These are phyloP conservation scores for Drosophila bocqueti DNA, from an alignment of 1,140 invertebrate genomes.

Conservation along the genomic window DNA sequence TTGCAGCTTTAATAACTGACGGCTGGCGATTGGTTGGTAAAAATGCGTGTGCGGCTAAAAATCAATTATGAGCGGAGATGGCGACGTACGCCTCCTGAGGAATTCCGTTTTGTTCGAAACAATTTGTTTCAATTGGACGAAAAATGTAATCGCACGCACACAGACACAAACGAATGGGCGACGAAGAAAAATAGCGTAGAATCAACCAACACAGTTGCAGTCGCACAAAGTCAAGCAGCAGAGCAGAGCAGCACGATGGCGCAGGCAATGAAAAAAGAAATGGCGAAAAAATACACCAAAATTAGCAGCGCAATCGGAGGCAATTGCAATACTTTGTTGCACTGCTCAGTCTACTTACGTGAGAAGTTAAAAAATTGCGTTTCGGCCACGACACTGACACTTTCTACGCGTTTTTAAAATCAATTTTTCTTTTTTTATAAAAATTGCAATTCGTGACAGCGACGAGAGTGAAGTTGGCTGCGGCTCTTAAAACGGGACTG, in stretches of 20 bases:
- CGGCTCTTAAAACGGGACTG: constrained; percentile 43
- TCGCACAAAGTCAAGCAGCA: constrained; percentile 50
- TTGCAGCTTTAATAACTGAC: constrained; percentile 13
- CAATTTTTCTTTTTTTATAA: constrained; percentile 62
- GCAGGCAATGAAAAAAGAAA: constrained; percentile 72
- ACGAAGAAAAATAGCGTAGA: constrained; percentile 54
- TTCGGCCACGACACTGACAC: constrained; percentile 46
- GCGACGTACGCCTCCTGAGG: constrained; percentile 35
- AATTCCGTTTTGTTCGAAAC: constrained; percentile 26
- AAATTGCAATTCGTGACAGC: constrained; percentile 81
- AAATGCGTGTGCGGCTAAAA: constrained; percentile 28
- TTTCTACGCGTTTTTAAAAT: constrained; percentile 49
- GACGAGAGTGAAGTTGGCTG: constrained; percentile 77
- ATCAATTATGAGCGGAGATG: constrained; percentile 33
- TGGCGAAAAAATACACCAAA: constrained; percentile 61
- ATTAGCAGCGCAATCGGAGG: constrained; percentile 19
- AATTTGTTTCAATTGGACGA: constrained; percentile 62
- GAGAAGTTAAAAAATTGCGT: constrained; percentile 18
- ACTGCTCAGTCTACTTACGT: constrained; percentile 52
- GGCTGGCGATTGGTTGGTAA: constrained; percentile 7
- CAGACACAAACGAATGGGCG: constrained; percentile 20
- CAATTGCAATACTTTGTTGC: not conserved
- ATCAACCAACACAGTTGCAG: constrained; percentile 67
- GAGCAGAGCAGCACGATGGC: constrained; percentile 50
- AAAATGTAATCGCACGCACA: constrained; percentile 55